These are phyloP conservation scores for Paralvinella palmiformis DNA, from an alignment of 1,140 invertebrate genomes.

Conservation along the genomic window DNA sequence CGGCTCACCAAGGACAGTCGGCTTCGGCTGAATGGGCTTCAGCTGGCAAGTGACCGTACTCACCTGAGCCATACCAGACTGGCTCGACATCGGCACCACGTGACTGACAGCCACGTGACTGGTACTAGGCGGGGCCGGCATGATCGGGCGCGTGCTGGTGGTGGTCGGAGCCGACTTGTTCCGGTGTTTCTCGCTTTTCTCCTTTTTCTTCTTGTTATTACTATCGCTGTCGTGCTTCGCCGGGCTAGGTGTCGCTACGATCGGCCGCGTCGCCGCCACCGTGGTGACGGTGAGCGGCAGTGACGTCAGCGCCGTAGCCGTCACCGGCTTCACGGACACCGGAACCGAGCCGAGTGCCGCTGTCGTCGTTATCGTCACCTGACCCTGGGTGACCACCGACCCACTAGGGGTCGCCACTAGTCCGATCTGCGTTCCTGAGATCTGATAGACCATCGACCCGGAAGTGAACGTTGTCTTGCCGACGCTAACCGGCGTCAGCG, in stretches of 20 bases:
- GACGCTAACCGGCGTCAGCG: too few relatives aligned
- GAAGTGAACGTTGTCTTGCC: background rate
- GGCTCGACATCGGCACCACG: slow-evolving; percentile 24
- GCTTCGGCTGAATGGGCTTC: slow-evolving; percentile 51
- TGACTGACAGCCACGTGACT: slow-evolving; percentile 25
- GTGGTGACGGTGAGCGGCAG: background rate
- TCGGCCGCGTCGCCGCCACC: background rate
- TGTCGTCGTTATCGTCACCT: background rate
- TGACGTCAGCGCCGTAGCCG: background rate
- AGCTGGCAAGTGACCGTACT: slow-evolving; percentile 27
- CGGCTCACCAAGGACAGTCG: slow-evolving; percentile 45
- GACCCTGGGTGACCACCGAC: background rate
- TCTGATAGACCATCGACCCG: background rate
- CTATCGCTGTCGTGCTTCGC: background rate
- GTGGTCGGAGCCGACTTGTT: background rate
- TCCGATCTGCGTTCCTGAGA: background rate
- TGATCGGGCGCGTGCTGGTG: slow-evolving; percentile 31
- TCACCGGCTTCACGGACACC: background rate
- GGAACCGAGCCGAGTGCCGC: background rate
- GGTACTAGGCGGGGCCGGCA: slow-evolving; percentile 32
- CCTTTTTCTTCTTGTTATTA: background rate
- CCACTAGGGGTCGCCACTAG: too few relatives aligned
- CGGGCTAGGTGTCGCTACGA: background rate
- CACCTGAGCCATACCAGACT: slow-evolving; percentile 28
- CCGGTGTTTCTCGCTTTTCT: slow-evolving; percentile 10